Conservation (phyloP, 2,113 vertebrate genomes). For the Saguinus imperator region DNA sequence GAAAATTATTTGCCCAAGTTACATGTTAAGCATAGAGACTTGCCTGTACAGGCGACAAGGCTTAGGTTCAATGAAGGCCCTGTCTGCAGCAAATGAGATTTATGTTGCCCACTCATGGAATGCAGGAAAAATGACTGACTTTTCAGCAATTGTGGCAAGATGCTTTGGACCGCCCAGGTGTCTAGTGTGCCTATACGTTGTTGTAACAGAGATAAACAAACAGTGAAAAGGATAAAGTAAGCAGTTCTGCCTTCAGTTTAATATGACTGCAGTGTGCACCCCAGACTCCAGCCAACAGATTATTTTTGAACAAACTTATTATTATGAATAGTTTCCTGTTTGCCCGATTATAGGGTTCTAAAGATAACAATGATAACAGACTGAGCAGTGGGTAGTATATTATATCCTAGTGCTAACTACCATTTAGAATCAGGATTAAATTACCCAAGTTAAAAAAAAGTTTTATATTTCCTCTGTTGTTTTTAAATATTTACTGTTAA, state of each 20-base stretch:
- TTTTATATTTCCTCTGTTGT: conserved; percentile 20
- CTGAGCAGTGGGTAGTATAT: conserved; percentile 53
- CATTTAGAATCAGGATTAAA: conserved; percentile 64
- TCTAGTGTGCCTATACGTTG: background rate
- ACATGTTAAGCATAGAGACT: background rate
- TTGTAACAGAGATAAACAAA: background rate
- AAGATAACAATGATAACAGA: conserved; percentile 70
- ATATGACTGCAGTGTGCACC: background rate
- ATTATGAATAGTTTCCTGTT: conserved; percentile 73
- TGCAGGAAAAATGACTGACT: background rate
- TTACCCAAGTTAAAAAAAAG: conserved; percentile 15
- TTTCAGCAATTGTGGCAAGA: background rate
- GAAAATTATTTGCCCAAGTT: conserved; percentile 35
- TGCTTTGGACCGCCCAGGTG: background rate
- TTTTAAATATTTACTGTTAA: conserved; percentile 54
- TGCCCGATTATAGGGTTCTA: conserved; percentile 71
- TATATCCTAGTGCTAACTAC: conserved; percentile 55
- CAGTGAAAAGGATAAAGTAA: background rate
- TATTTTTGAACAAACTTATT: conserved; percentile 67
- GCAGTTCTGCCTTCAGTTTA: background rate
- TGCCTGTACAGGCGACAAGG: background rate
- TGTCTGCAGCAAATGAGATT: conserved; percentile 27
- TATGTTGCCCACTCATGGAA: background rate
- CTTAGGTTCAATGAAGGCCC: background rate
- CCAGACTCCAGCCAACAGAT: conserved; percentile 57